A percentile compares a stretch with the other conserved stretches of the same genome.
Evolutionary conservation across 2,888 invertebrate species (phyloP).

Genomic region (Iphiclides podalirius): DNA sequence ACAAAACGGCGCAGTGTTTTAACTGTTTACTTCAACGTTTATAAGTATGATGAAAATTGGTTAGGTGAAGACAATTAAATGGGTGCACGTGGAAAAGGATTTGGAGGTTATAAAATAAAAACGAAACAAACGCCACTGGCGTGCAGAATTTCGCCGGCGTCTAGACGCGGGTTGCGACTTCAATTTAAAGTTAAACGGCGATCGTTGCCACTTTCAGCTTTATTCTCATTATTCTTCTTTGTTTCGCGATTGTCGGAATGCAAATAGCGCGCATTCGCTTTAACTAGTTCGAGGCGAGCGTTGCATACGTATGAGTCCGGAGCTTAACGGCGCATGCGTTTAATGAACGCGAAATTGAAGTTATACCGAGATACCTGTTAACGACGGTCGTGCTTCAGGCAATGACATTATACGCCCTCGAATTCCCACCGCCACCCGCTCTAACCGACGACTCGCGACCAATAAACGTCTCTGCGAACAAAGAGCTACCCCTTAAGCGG

Average conservation of each 20-base stretch:
- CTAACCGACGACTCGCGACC: conserved; percentile 41
- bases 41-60: no score
- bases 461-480: conserved; percentile 43
- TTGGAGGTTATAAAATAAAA: conserved; percentile 8
- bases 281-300: conserved; percentile 17
- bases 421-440: conserved; percentile 32
- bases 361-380: conserved; percentile 10
- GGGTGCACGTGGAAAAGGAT: background rate
- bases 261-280: conserved; percentile 19
- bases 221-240: conserved; percentile 23
- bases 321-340: conserved; percentile 11
- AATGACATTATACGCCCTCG: conserved; percentile 21
- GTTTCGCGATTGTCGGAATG: conserved; percentile 22
- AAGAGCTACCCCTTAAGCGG: conserved; percentile 44
- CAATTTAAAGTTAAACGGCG: conserved; percentile 24
- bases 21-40: no score
- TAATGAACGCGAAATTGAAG: background rate
- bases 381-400: background rate
- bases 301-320: conserved; percentile 13
- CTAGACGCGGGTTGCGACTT: conserved; percentile 22
- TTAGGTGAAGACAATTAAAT: background rate
- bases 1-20: no score
- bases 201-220: conserved; percentile 22
- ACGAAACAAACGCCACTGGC: conserved; percentile 1
- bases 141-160: conserved; percentile 15